Conservation (phyloP, 2,797 vertebrate species). For the Aphelocoma californica region DNA sequence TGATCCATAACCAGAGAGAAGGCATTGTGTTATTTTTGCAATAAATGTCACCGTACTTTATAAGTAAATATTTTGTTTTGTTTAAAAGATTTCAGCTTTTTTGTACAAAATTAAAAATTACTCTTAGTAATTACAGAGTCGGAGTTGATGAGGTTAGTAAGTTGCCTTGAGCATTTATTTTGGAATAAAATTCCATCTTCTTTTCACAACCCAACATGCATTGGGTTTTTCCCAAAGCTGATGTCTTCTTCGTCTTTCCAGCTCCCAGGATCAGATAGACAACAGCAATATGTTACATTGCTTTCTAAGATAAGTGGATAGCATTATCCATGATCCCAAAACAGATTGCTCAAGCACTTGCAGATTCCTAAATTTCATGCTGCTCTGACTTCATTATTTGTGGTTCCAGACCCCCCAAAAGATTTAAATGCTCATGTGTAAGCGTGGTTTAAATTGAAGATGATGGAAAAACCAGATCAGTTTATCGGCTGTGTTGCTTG, state of each 20-base stretch:
- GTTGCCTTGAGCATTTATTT: background rate
- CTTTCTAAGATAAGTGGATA: background rate
- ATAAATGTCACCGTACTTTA: background rate
- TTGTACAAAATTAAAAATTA: background rate
- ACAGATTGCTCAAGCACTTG: background rate
- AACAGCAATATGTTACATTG: background rate
- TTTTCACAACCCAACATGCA: background rate
- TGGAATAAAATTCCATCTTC: background rate
- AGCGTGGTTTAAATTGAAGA: background rate
- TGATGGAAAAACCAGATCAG: background rate
- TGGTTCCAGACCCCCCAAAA: background rate
- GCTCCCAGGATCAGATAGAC: background rate
- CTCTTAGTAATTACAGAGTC: background rate
- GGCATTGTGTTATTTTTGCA: conserved; percentile 57
- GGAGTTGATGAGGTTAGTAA: background rate
- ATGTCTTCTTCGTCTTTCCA: background rate
- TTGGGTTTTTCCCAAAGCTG: background rate
- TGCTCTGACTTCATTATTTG: background rate
- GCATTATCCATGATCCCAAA: background rate
- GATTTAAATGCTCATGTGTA: background rate
- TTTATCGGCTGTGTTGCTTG: background rate
- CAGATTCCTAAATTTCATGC: background rate
- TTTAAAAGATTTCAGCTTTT: background rate
- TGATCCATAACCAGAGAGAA: background rate
- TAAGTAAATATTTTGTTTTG: conserved; percentile 26